Conservation (phyloP, 2,113 vertebrate genomes). For the Hippocampus guttulatus region DNA sequence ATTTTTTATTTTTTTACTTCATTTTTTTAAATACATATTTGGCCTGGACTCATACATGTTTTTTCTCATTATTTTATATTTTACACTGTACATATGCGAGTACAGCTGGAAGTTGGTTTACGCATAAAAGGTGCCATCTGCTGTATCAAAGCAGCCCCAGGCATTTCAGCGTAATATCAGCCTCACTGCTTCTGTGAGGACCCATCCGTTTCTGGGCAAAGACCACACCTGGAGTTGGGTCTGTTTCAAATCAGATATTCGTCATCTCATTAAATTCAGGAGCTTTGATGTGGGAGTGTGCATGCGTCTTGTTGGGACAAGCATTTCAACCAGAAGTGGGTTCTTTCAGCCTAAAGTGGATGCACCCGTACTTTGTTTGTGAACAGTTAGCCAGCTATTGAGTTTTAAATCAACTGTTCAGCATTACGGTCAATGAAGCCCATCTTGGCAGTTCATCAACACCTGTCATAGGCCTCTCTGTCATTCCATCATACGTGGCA, state of each 20-base stretch:
- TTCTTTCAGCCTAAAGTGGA: too few relatives aligned
- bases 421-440: too few relatives aligned
- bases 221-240: not conserved
- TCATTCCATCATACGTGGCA: too few relatives aligned
- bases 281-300: not conserved
- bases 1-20: too few relatives aligned
- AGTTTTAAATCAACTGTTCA: too few relatives aligned
- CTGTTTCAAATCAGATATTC: not conserved
- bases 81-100: not conserved
- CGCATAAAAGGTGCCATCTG: conserved; percentile 2
- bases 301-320: not conserved
- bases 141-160: not conserved
- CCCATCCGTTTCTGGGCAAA: not conserved
- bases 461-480: too few relatives aligned
- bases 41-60: not conserved
- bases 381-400: too few relatives aligned
- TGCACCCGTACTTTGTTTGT: too few relatives aligned
- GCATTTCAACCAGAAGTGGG: too few relatives aligned
- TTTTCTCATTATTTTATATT: not conserved
- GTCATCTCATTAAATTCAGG: not conserved
- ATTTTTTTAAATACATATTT: not conserved
- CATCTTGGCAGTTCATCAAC: too few relatives aligned
- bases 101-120: not conserved
- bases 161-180: not conserved
- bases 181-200: not conserved